Base-by-base conservation (phyloP, 1,140 invertebrate species). In the Asbolus verrucosus region DNA sequence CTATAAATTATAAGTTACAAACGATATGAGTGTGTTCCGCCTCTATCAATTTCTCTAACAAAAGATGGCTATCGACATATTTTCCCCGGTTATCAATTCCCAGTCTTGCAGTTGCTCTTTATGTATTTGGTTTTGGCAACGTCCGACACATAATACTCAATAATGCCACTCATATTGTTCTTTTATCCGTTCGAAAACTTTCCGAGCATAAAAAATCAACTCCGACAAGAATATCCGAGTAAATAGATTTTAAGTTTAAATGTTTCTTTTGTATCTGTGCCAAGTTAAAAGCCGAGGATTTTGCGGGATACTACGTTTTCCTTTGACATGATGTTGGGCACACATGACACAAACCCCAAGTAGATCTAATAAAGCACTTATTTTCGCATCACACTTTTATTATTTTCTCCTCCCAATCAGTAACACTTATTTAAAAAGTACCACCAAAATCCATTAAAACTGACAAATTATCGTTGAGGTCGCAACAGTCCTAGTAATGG, bases 181-280 rank as follows among this genome's bases (percentile, higher is more conserved):
- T 62, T 65, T 72, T 65, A 69, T 69, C 71, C 50, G 16, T 13
- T 68, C 68, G 46, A 60, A 61, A 72, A 72, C 59, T 67, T 72
- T 30, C 33, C 60, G 50, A 43, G 65, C 63, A 75, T 75, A 72
- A 70, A 70, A 75, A 75, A 73, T 72, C 62, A 61, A 18, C 24
- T 59, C 43, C 36, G 30, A 69, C 69, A 65, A 67, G 67, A 70
- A 70, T 70, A 70, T 73, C 62, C 62, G 46, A 75, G 67, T 75
- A 75, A 73, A 75, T 72, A 70, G 65, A 73, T 72, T 75, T 65
- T 38, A 72, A 69, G 73, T 73, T 70, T 69, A 70, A 73, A 70
- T 73, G 73, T 65, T 70, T 61, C 66, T 69, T 74, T 74, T 74
- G 66, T 74, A 62, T 43, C 11, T 5, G 33, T 74, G 73, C 73